phyloP scores from a whole-genome alignment of 2,797 vertebrate species.

The Psittacula derbiana region DNA sequence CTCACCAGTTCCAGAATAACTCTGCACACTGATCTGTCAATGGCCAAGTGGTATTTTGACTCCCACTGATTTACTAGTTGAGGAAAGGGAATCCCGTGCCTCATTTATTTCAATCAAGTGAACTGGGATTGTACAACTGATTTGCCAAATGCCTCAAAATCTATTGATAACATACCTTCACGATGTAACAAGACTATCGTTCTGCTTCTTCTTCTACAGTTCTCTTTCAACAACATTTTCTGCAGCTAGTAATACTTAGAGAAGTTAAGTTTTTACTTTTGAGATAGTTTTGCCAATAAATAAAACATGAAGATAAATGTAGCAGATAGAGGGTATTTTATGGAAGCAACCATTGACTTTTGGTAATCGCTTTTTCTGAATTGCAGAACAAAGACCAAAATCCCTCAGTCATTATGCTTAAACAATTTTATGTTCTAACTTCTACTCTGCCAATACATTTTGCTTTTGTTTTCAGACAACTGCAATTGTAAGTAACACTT shows the following conservation, averaged over 20 bases:
- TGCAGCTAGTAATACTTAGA: not conserved
- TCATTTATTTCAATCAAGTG: not conserved
- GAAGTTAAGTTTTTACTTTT: not conserved
- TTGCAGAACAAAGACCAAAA: not conserved
- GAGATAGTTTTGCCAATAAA: not conserved
- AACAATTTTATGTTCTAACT: not conserved
- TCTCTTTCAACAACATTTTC: not conserved
- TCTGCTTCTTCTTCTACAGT: not conserved
- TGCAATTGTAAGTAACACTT: not conserved
- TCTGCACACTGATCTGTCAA: not conserved
- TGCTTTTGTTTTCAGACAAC: conserved; percentile 8
- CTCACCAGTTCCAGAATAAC: not conserved
- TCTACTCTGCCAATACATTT: not conserved
- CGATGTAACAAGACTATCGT: not conserved
- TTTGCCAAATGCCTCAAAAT: not conserved
- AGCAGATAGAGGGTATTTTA: not conserved
- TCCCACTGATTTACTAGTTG: not conserved
- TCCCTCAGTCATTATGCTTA: not conserved
- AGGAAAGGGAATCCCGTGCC: not conserved
- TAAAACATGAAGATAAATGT: not conserved
- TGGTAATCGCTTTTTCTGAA: not conserved
- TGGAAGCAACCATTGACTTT: not conserved
- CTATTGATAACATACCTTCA: not conserved
- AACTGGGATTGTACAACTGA: not conserved
- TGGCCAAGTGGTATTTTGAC: not conserved